phyloP scores from a whole-genome alignment of 2,888 invertebrate species.

The Cataglyphis albicans region DNA sequence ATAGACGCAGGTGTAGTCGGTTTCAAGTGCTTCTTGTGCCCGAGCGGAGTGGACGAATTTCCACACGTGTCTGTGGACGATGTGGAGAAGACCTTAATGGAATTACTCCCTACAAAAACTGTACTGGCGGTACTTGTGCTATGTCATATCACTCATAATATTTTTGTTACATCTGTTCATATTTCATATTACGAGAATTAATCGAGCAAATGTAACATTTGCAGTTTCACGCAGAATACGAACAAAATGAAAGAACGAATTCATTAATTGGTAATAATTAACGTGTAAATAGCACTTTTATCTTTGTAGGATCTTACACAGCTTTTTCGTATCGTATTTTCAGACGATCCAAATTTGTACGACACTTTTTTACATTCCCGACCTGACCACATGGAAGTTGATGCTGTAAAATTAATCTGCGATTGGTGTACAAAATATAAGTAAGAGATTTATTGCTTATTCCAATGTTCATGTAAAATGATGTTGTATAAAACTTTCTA shows the following conservation, averaged over 20 bases:
- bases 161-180: constrained; percentile 23
- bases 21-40: constrained; percentile 91
- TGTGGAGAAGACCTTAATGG: constrained; percentile 88
- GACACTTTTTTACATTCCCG: constrained; percentile 89
- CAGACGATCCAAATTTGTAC: constrained; percentile 88
- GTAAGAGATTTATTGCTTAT: constrained; percentile 82
- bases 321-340: neutral
- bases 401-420: constrained; percentile 89
- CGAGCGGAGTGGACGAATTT: constrained; percentile 91
- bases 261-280: neutral
- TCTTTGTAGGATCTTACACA: neutral
- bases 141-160: constrained; percentile 15
- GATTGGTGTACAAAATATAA: constrained; percentile 88
- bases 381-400: constrained; percentile 90
- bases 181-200: neutral
- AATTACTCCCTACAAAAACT: constrained; percentile 88
- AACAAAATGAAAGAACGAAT: constrained; percentile 70
- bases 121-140: constrained; percentile 88
- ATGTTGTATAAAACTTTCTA: constrained; percentile 76
- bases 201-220: constrained; percentile 70
- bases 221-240: constrained; percentile 91
- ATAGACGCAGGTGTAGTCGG: constrained; percentile 90
- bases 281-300: constrained; percentile 78
- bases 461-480: constrained; percentile 22
- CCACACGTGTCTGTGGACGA: constrained; percentile 88